Percentiles rank a stretch among this genome's conserved stretches.
Evolutionary conservation across 2,113 vertebrate species (phyloP).

Genomic region (Myrmophylax atrothorax): DNA sequence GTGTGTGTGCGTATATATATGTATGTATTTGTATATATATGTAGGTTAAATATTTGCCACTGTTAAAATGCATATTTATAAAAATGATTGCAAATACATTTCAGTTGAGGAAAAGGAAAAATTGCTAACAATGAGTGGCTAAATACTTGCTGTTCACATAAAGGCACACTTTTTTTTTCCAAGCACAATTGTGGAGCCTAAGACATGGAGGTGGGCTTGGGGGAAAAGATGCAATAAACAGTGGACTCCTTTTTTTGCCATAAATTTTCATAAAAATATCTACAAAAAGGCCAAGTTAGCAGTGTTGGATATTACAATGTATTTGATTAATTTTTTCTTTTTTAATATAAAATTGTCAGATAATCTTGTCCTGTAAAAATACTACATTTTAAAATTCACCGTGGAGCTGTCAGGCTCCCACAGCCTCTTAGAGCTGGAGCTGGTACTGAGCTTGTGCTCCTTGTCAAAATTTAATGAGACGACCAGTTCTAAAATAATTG

Average conservation of each 20-base stretch:
- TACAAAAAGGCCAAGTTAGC: slow-evolving; percentile 80
- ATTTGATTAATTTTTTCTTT: slow-evolving; percentile 98
- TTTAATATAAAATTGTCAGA: slow-evolving; percentile 98
- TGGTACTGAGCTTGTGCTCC: slow-evolving; percentile 90
- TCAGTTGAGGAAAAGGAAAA: slow-evolving; percentile 54
- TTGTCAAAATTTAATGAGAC: slow-evolving; percentile 99
- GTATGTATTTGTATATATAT: too few relatives aligned
- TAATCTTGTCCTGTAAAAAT: slow-evolving; percentile 97
- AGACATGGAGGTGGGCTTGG: neutral
- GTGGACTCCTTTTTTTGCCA: slow-evolving; percentile 22
- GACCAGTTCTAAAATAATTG: slow-evolving; percentile 99
- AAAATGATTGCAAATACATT: slow-evolving; percentile 55
- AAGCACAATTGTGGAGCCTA: slow-evolving; percentile 44
- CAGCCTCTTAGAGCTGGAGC: slow-evolving; percentile 88
- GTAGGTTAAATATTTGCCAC: slow-evolving; percentile 35
- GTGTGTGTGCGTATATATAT: neutral
- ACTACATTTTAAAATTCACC: slow-evolving; percentile 94
- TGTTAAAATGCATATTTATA: slow-evolving; percentile 40
- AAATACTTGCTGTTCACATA: slow-evolving; percentile 69
- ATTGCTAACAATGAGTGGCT: slow-evolving; percentile 59
- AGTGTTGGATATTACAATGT: slow-evolving; percentile 88
- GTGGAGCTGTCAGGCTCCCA: slow-evolving; percentile 93
- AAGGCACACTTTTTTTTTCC: slow-evolving; percentile 42
- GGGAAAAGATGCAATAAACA: slow-evolving; percentile 71
- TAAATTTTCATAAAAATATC: slow-evolving; percentile 79